Percentiles rank a stretch among this genome's conserved stretches.
Evolutionary conservation across 2,797 vertebrate species (phyloP).

Genomic region (Bovichtus diacanthus): DNA sequence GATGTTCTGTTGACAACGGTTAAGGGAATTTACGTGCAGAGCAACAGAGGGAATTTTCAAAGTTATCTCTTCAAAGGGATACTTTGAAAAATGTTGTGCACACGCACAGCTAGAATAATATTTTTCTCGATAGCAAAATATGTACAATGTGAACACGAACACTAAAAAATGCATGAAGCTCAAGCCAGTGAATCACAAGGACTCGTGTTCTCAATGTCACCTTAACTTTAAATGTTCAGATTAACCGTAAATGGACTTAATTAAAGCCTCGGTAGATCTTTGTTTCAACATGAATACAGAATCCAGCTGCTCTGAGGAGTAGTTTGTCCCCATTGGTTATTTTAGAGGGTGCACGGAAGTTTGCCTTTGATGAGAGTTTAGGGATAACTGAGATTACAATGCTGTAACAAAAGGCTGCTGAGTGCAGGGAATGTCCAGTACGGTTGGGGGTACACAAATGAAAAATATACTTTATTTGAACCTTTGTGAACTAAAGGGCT

Average conservation of each 20-base stretch:
- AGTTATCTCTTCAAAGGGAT: conserved; percentile 52
- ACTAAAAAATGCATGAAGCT: background rate
- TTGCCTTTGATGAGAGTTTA: conserved; percentile 49
- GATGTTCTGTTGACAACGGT: conserved; percentile 37
- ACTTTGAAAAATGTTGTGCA: conserved; percentile 38
- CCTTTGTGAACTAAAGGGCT: conserved; percentile 26
- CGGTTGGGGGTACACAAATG: conserved; percentile 3
- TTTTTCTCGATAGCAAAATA: conserved; percentile 19
- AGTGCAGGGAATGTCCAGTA: conserved; percentile 27
- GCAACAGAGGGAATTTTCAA: conserved; percentile 47
- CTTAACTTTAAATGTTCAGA: conserved; percentile 12
- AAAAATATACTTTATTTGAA: conserved; percentile 41
- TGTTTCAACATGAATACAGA: conserved; percentile 32
- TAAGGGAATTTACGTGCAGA: conserved; percentile 40
- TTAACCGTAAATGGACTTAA: too few relatives aligned
- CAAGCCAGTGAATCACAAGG: background rate
- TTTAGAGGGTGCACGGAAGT: conserved; percentile 4
- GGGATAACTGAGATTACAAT: conserved; percentile 37
- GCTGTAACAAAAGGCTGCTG: conserved; percentile 28
- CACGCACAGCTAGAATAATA: conserved; percentile 2
- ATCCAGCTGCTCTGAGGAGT: conserved; percentile 21
- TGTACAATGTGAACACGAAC: conserved; percentile 1
- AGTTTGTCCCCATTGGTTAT: conserved; percentile 20
- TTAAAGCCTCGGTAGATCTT: conserved; percentile 25
- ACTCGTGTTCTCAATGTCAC: conserved; percentile 46